Evolutionary conservation across 2,888 invertebrate genomes (phyloP).

Genomic region (Ischnus inquisitorius): DNA sequence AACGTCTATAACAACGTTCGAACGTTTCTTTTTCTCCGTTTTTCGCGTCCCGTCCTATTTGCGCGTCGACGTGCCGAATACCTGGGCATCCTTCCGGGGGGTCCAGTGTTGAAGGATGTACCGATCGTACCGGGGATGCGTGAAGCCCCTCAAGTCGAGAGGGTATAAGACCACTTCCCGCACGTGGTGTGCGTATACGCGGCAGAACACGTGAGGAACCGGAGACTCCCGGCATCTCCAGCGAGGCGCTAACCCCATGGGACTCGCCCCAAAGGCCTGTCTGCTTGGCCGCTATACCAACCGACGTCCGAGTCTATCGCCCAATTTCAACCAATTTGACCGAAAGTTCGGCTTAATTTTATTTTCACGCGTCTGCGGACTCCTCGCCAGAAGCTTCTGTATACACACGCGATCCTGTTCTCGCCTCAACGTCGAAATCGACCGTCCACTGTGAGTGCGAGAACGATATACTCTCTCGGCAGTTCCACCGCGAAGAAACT

Average conservation of each 20-base stretch:
- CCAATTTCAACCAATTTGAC: conserved; percentile 89
- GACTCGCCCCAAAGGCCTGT: conserved; percentile 64
- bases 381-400: conserved; percentile 65
- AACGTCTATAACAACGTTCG: conserved; percentile 36
- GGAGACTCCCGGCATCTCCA: conserved; percentile 27
- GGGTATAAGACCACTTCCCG: conserved; percentile 30
- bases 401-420: conserved; percentile 49
- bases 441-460: conserved; percentile 27
- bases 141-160: conserved; percentile 19
- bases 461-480: conserved; percentile 45
- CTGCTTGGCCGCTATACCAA: conserved; percentile 51
- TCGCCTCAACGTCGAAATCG: conserved; percentile 37
- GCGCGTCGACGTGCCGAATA: conserved; percentile 61
- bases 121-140: conserved; percentile 14
- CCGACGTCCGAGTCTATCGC: conserved; percentile 79
- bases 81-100: conserved; percentile 43
- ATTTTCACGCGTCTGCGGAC: conserved; percentile 86
- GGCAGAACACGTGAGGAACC: conserved; percentile 27
- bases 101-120: not conserved
- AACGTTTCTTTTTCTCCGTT: conserved; percentile 73
- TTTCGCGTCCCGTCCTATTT: conserved; percentile 68
- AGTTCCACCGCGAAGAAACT: conserved; percentile 30
- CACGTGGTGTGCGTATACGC: conserved; percentile 2
- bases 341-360: conserved; percentile 87
- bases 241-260: conserved; percentile 58